These are phyloP conservation scores for Glyphotaelius pellucidus DNA, from an alignment of 2,888 invertebrate species.

Conservation along the genomic window DNA sequence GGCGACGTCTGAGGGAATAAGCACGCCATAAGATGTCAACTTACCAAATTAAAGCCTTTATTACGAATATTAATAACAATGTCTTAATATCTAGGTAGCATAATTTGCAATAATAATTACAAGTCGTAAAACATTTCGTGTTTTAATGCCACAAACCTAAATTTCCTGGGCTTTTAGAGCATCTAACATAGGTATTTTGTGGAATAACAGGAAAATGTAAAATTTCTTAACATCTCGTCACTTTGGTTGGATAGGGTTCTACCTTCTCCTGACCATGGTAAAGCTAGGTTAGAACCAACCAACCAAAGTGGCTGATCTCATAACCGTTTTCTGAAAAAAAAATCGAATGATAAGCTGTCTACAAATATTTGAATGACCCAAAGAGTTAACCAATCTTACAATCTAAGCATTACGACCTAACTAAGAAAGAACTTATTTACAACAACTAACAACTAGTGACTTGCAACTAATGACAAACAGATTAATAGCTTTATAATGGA, in stretches of 20 bases:
- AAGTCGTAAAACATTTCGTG: neutral
- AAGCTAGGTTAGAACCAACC: too few species aligned
- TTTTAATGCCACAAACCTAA: too few species aligned
- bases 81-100: neutral
- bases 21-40: neutral
- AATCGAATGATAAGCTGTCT: neutral
- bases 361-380: neutral
- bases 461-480: neutral
- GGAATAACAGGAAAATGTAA: neutral
- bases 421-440: neutral
- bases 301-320: too few species aligned
- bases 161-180: neutral
- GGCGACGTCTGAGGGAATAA: neutral
- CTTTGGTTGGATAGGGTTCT: too few species aligned
- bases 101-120: neutral
- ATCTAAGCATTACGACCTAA: neutral
- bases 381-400: too few species aligned
- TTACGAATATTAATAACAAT: neutral
- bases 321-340: too few species aligned
- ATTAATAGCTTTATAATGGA: too few species aligned
- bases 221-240: too few species aligned
- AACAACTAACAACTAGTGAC: neutral
- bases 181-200: neutral
- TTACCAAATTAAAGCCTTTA: neutral
- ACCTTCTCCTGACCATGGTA: too few species aligned